Base-by-base conservation (phyloP, 64 coral and sea anemone species). In the Montipora efflorescens region DNA sequence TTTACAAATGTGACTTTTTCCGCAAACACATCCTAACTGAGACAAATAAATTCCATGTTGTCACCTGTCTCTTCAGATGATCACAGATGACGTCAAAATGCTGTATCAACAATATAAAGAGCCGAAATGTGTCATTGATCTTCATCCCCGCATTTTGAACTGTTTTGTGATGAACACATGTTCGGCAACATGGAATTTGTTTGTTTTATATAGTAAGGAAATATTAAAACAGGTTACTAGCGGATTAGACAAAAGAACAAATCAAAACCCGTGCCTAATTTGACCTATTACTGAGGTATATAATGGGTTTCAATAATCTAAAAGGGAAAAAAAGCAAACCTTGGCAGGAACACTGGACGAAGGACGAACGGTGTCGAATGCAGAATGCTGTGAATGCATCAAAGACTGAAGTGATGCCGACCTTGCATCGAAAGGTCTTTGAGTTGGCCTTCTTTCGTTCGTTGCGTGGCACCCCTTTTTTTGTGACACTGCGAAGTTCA, bases 281-380 rank as follows among this genome's bases (percentile, higher is more conserved):
- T 22, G 8, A 18, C 9, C 20, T 57, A 57, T 57, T 57, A 57
- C 11, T 57, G 7, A 4, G 53, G 53, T 57, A 57, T 6, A 57
- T 57, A 57, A 6, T 57, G 11, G 7, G 11, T 8, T 8, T 8
- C 7, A 11, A 8, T 6, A 57, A 57, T 11, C 6, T 8, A 57
- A 57, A 57, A 13, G 45, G 59, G 18, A 9, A 14, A 7, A 11
- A 59, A 21, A 43, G 48, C 59, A 72, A 61, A 95, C 88, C 88
- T 95, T 86, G 4, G 69, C 8, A 71, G 73, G 74, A 0, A 51
- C 12, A 7, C 90, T 79, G 23, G 45, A 14, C 15, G 83, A 53
- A 16, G 93, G 84, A 18, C 23, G 77, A 19, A 95, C 93, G 59
- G 87, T 72, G 11, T 83, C 79, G 59, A 95, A 95, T n/a, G 93